Evolutionary conservation across 2,888 invertebrate genomes (phyloP).

Genomic region (Cheilosia soror): DNA sequence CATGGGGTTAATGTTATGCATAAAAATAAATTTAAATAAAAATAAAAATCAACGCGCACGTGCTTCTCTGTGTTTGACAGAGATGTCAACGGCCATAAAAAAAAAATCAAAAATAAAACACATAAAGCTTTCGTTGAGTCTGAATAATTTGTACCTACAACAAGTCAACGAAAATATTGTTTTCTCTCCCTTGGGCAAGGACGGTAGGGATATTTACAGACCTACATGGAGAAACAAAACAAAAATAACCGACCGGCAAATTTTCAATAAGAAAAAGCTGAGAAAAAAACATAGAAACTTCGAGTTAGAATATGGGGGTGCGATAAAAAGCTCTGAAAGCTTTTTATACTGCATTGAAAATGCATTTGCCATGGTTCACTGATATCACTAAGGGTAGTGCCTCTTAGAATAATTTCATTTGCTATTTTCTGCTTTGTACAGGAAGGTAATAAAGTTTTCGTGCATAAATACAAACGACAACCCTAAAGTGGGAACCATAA

Average conservation of each 20-base stretch:
- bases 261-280: constrained; percentile 6
- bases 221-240: constrained; percentile 48
- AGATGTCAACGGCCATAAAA: constrained; percentile 47
- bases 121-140: constrained; percentile 67
- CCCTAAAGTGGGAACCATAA: not conserved
- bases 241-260: constrained; percentile 62
- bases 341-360: constrained; percentile 47
- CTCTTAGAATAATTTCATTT: constrained; percentile 34
- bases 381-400: not conserved
- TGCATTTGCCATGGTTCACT: constrained; percentile 35
- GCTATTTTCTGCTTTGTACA: constrained; percentile 7
- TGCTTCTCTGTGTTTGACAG: constrained; percentile 49
- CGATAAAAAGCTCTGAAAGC: constrained; percentile 38
- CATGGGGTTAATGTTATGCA: not conserved
- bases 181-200: constrained; percentile 43
- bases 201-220: not conserved
- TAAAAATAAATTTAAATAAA: constrained; percentile 16
- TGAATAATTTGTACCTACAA: constrained; percentile 10
- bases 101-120: constrained; percentile 22
- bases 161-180: constrained; percentile 32
- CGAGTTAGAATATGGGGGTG: constrained; percentile 24
- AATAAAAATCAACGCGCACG: constrained; percentile 43
- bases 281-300: not conserved
- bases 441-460: not conserved
- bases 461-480: not conserved